These are phyloP conservation scores for Noctilio leporinus DNA, from an alignment of 2,113 vertebrate species.

Conservation along the genomic window DNA sequence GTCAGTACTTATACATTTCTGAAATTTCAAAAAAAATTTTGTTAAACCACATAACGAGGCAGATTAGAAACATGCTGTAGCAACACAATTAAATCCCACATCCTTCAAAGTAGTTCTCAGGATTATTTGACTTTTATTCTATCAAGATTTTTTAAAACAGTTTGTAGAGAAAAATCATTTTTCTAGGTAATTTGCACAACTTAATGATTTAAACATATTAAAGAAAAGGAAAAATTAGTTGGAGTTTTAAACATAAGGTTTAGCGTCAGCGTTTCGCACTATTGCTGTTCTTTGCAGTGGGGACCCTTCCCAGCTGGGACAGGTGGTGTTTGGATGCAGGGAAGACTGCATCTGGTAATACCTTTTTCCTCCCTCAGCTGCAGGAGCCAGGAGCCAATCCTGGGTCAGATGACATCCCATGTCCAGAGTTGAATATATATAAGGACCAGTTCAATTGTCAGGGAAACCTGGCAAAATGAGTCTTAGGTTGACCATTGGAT, in stretches of 20 bases:
- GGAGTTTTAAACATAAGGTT: background rate
- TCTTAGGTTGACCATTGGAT: background rate
- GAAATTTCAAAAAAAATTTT: background rate
- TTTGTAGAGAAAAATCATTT: background rate
- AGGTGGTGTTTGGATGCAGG: background rate
- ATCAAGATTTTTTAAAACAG: background rate
- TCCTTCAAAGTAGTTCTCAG: background rate
- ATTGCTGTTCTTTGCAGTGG: background rate
- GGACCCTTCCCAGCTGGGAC: background rate
- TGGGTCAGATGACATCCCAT: background rate
- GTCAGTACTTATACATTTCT: background rate
- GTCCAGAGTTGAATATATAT: background rate
- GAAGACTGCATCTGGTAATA: background rate
- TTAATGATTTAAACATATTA: constrained; percentile 14
- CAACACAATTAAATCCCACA: background rate
- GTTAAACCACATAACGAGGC: background rate
- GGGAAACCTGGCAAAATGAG: background rate
- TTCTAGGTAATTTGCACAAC: background rate
- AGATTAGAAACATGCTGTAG: background rate
- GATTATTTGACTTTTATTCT: background rate
- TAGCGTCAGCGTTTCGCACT: background rate
- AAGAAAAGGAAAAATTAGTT: background rate
- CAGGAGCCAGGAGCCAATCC: background rate
- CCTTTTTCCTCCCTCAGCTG: background rate
- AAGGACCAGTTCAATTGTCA: background rate